Base-by-base conservation (phyloP, 2,797 vertebrate species). In the Esox masquinongy region DNA sequence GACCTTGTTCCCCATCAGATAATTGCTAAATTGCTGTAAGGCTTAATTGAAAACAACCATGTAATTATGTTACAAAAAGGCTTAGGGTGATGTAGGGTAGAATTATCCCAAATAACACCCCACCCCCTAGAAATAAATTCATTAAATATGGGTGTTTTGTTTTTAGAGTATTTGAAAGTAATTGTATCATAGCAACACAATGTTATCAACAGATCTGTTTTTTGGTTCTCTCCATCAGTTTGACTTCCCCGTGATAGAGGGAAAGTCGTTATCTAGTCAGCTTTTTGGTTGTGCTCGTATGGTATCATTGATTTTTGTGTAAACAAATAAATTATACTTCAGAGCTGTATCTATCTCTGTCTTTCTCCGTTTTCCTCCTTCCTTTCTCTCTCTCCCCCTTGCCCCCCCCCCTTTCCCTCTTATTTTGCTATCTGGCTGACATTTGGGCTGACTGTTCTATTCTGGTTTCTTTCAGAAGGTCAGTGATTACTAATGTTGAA, bases 371-470 rank as follows among this genome's bases (percentile, higher is more conserved):
- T 7, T 47, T 22, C 43, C 3, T 47, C 47, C 17, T 69, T 66
- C 47, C 2, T 11, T 2, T 43, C 19, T 7, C 51, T 68, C 72
- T 43, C n/a, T n/a, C 19, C 66, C 70, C 36, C 76, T 1, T 11
- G 1, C 7, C 12, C 12, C 12, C 43, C 1, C 12, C 9, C 39
- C 5, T 7, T 43, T 43, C 39, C 39, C 9, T 47, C 43, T 47
- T 47, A 47, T 47, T 84, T 85, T 81, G 80, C 75, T 78, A 68
- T 79, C 29, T 72, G 69, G 75, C 63, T 75, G 85, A 81, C 79
- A 79, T 86, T 85, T 86, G 78, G 72, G 79, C 78, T 36, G 56
- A 80, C 66, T 68, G 17, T 75, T 70, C 69, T 56, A 22, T 59
- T 68, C 47, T 36, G 61, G 71, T 63, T 75, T 47, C 26, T 26